These are phyloP conservation scores for Colletes latitarsis DNA, from an alignment of 1,140 invertebrate genomes.

Conservation along the genomic window DNA sequence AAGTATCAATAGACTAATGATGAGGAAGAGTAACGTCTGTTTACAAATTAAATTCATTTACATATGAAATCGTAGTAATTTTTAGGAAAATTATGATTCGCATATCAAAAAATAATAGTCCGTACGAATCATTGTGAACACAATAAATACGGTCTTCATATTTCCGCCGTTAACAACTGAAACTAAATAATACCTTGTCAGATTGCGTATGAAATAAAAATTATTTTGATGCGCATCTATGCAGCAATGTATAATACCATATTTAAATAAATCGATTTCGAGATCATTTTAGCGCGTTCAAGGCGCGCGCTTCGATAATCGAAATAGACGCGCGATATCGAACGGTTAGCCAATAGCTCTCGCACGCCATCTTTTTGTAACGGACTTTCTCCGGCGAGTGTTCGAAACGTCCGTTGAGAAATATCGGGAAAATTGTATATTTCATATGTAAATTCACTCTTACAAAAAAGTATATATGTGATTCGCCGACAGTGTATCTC, in stretches of 20 bases:
- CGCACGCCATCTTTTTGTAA: neutral
- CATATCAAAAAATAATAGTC: neutral
- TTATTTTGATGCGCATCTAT: neutral
- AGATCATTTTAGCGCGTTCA: no score
- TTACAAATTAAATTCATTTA: conserved; percentile 13
- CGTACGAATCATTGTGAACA: no score
- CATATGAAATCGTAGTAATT: conserved; percentile 26
- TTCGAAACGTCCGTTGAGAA: neutral
- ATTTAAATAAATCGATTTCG: neutral
- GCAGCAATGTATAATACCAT: no score
- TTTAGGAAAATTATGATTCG: conserved; percentile 1
- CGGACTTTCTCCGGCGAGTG: no score
- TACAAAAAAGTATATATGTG: conserved; percentile 11
- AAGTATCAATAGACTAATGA: conserved; percentile 13
- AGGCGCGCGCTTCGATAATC: neutral
- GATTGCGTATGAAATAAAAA: neutral
- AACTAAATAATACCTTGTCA: neutral
- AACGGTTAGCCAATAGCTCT: neutral
- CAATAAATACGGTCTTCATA: neutral
- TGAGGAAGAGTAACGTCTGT: conserved; percentile 1
- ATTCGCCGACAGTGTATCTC: neutral
- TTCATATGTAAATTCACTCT: conserved; percentile 19
- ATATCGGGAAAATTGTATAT: conserved; percentile 4
- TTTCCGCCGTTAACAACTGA: neutral
- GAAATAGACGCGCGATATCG: neutral